Conservation (phyloP, 2,888 invertebrate genomes). For the Cephus pygmeus region DNA sequence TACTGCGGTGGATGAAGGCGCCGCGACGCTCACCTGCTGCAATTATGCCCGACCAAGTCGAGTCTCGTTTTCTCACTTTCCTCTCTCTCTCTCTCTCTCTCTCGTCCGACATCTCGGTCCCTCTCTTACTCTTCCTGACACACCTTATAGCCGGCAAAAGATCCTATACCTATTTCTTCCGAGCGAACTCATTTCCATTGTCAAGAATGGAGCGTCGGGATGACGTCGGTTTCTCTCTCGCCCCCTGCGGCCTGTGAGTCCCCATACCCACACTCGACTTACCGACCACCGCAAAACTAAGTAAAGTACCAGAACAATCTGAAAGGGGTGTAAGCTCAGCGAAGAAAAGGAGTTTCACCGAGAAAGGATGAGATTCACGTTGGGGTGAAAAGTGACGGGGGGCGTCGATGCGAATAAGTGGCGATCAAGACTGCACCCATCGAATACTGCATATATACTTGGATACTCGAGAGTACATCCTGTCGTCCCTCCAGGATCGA, state of each 20-base stretch:
- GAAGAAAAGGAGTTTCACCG: background rate
- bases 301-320: background rate
- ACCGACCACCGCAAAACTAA: background rate
- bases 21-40: background rate
- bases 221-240: background rate
- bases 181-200: background rate
- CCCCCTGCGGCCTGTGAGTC: background rate
- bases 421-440: conserved; percentile 20
- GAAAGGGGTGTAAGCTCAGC: background rate
- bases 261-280: background rate
- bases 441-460: conserved; percentile 5
- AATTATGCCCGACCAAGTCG: background rate
- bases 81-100: conserved; percentile 9
- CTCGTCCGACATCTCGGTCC: background rate
- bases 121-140: background rate
- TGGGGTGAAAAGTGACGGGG: conserved; percentile 1
- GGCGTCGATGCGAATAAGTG: conserved; percentile 23
- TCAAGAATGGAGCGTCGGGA: background rate
- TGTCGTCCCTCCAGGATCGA: background rate
- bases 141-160: background rate
- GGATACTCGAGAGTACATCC: background rate
- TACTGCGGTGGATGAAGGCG: background rate
- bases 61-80: conserved; percentile 12
- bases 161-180: background rate
- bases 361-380: background rate